phyloP scores from a whole-genome alignment of 2,797 vertebrate species.

The Girardinus metallicus region DNA sequence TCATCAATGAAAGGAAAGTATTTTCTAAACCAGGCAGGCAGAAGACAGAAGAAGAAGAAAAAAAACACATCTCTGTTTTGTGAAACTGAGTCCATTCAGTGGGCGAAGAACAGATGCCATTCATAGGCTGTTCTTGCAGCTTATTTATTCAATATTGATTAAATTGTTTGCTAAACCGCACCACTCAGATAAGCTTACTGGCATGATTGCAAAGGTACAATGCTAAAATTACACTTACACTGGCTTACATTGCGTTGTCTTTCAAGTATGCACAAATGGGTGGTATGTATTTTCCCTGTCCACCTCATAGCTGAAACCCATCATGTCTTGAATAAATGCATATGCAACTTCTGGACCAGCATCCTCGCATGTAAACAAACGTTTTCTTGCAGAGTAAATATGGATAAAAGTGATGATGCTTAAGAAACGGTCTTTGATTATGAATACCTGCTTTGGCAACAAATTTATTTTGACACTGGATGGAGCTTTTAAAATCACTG shows the following conservation, averaged over 20 bases:
- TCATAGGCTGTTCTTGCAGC: constrained; percentile 35
- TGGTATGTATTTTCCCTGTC: not conserved
- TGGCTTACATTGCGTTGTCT: not conserved
- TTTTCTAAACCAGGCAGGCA: constrained; percentile 54
- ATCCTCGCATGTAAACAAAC: not conserved
- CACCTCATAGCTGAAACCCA: not conserved
- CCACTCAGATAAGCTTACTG: not conserved
- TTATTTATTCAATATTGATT: constrained; percentile 8
- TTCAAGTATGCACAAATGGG: not conserved
- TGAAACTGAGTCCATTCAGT: constrained; percentile 50
- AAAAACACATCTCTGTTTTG: constrained; percentile 51
- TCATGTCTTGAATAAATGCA: not conserved
- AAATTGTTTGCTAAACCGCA: not conserved
- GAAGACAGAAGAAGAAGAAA: constrained; percentile 30
- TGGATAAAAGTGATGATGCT: not conserved
- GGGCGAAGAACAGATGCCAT: constrained; percentile 28
- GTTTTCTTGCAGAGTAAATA: not conserved
- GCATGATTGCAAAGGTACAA: not conserved
- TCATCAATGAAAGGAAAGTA: constrained; percentile 78
- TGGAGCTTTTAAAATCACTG: not conserved
- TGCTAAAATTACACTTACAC: no score
- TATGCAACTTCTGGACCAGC: not conserved
- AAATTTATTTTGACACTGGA: not conserved
- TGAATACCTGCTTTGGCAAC: not conserved
- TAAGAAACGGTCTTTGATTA: not conserved